A percentile compares a stretch with the other conserved stretches of the same genome.
phyloP scores from a whole-genome alignment of 2,113 vertebrate genomes.

The Protomyctophum bolini region DNA sequence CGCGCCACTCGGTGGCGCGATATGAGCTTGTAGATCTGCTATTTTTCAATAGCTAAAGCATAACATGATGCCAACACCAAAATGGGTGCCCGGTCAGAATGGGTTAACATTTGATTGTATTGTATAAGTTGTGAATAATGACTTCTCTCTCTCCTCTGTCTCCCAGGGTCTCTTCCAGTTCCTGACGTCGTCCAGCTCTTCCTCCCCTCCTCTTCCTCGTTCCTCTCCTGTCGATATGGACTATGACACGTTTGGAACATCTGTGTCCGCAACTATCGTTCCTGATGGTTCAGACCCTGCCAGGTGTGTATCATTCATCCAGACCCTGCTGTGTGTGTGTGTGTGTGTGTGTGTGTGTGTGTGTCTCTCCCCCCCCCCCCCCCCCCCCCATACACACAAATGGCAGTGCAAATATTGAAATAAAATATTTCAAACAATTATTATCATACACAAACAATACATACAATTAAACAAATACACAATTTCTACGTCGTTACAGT shows the following conservation, averaged over 20 bases:
- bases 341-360: neutral
- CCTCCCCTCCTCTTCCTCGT: slow-evolving; percentile 28
- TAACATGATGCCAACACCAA: no score
- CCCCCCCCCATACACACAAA: neutral
- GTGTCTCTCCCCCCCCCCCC: neutral
- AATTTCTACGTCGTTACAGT: no score
- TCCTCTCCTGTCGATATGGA: slow-evolving; percentile 60
- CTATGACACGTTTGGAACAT: slow-evolving; percentile 77
- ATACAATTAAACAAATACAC: no score
- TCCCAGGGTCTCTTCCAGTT: slow-evolving; percentile 87
- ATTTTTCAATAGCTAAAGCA: no score
- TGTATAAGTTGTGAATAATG: neutral
- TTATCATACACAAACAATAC: no score
- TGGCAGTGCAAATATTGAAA: no score
- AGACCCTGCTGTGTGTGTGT: neutral
- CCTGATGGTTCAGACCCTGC: slow-evolving; percentile 54
- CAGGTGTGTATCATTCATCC: slow-evolving; percentile 56
- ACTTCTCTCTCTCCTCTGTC: neutral
- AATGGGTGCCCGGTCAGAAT: no score
- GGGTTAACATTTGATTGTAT: no score
- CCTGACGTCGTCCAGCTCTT: slow-evolving; percentile 60
- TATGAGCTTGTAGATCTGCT: no score
- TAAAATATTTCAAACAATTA: no score
- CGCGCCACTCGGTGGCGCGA: no score
- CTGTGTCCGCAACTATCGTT: slow-evolving; percentile 46